Evolutionary conservation across 1,140 invertebrate species (phyloP).

Genomic region (Nymphalis io): DNA sequence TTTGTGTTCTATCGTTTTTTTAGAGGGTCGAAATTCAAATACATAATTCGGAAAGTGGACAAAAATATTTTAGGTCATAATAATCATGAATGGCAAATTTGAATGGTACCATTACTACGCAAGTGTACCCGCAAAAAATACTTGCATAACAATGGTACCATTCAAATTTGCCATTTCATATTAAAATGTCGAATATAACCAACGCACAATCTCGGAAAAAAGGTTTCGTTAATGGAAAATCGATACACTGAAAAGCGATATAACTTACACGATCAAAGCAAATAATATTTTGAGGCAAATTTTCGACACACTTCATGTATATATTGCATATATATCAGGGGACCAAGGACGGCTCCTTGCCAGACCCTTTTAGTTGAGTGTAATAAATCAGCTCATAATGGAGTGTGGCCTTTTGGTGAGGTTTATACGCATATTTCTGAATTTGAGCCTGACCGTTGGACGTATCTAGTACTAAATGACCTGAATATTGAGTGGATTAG

Average conservation of each 20-base stretch:
- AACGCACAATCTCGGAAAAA: conserved; percentile 24
- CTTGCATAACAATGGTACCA: background rate
- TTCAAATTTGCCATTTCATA: background rate
- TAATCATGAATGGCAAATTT: too few species aligned
- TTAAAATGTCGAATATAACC: background rate
- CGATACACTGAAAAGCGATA: conserved; percentile 39
- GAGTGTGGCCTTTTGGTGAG: conserved; percentile 50
- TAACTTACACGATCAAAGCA: conserved; percentile 47
- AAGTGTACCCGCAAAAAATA: too few species aligned
- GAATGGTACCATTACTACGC: too few species aligned
- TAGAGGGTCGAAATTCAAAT: too few species aligned
- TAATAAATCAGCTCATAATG: conserved; percentile 71
- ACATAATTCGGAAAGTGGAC: too few species aligned
- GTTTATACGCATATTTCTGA: conserved; percentile 56
- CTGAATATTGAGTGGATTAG: conserved; percentile 40
- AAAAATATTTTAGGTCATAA: too few species aligned
- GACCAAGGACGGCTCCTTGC: conserved; percentile 50
- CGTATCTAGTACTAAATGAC: conserved; percentile 35
- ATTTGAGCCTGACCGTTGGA: conserved; percentile 53
- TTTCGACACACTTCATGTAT: conserved; percentile 49
- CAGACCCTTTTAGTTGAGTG: conserved; percentile 67
- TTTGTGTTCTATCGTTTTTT: too few species aligned
- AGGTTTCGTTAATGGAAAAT: conserved; percentile 40
- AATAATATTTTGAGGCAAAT: conserved; percentile 49
- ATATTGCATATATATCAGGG: conserved; percentile 39